Conservation (phyloP, 2,888 invertebrate species). For the Trichopoda pennipes region DNA sequence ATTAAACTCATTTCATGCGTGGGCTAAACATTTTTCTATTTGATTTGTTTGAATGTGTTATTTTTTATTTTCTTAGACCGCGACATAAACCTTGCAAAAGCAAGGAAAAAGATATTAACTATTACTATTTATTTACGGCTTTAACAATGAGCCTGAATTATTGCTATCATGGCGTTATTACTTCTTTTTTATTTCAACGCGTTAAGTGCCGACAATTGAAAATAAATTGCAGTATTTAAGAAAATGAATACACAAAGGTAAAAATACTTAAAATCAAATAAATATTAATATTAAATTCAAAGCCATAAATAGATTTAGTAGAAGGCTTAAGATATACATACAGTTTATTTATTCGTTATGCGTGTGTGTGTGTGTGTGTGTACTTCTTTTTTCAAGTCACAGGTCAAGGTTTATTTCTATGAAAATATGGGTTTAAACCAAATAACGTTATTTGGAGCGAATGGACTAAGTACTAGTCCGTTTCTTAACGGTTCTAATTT, state of each 20-base stretch:
- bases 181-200: slow-evolving; percentile 50
- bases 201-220: slow-evolving; percentile 63
- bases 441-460: too few species aligned
- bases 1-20: slow-evolving; percentile 58
- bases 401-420: too few species aligned
- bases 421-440: too few species aligned
- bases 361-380: too few species aligned
- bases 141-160: slow-evolving; percentile 60
- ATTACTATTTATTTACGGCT: slow-evolving; percentile 62
- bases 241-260: slow-evolving; percentile 28
- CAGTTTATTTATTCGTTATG: too few species aligned
- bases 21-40: slow-evolving; percentile 58
- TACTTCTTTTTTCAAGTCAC: too few species aligned
- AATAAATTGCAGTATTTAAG: slow-evolving; percentile 54
- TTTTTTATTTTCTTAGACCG: background rate
- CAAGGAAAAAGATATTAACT: slow-evolving; percentile 1
- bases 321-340: too few species aligned
- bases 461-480: too few species aligned
- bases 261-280: too few species aligned
- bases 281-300: too few species aligned
- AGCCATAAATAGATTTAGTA: too few species aligned
- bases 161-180: slow-evolving; percentile 55
- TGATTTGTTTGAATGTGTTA: background rate
- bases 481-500: too few species aligned
- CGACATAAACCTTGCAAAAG: slow-evolving; percentile 14